Base-by-base conservation (phyloP, 92 coral and sea anemone species). In the Chrysogorgia sp. region DNA sequence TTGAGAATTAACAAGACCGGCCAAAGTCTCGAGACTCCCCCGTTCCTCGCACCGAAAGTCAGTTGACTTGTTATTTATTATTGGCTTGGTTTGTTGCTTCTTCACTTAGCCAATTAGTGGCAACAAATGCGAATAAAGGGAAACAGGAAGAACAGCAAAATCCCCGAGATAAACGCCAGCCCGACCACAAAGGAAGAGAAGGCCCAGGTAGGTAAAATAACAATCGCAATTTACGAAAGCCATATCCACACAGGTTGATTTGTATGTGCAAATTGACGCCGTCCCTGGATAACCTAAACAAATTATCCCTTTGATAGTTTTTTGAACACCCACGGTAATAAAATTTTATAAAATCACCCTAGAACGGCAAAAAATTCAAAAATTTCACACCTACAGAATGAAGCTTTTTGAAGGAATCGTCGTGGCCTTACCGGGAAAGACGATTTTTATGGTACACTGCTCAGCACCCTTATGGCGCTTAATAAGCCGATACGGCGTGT, bases 211-310 rank as follows among this genome's bases (percentile, higher is more conserved):
- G 79, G 81, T 56, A 80, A 67, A 53, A 72, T 72, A 72, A 72
- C 79, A 72, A 72, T 72, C 79, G 32, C 79, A 89, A 77, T 85
- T 85, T 84, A 86, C 88, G 88, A 89, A 85, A 70, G 86, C 58
- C 71, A 62, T 79, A 71, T 74, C 83, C 88, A 87, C 66, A 83
- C 90, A 81, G 84, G 97, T 89, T 92, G 93, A 89, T 91, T 90
- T 91, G 91, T 79, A 90, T 88, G 97, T 92, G 97, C 97, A 92
- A 92, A 90, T 96, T 90, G 99, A 85, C 86, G 99, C 76, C 92
- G 88, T 89, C 90, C 88, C 87, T 84, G 83, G 82, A 86, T 83
- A 90, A 96, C 87, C 96, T 83, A 87, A 89, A 92, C 99, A 92
- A 90, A 81, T 88, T 75, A 82, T 81, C 85, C 67, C 79, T 28